Percentiles rank a stretch among this genome's conserved stretches.
Evolutionary conservation across 1,140 invertebrate genomes (phyloP).

Genomic region (Campodea augens): DNA sequence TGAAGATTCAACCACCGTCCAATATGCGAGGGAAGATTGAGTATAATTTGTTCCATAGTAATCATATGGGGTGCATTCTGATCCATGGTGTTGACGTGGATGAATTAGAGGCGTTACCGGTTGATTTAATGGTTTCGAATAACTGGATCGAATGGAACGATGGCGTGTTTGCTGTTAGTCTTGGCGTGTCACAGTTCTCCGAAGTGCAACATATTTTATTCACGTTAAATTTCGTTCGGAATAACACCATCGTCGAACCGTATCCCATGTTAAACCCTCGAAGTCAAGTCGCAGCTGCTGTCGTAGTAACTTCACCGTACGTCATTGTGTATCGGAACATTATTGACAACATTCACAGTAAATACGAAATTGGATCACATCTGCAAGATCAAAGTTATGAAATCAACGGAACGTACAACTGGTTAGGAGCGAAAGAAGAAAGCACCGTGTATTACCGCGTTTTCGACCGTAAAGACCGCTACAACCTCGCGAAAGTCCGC

Average conservation of each 20-base stretch:
- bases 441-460: constrained; percentile 55
- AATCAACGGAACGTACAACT: constrained; percentile 89
- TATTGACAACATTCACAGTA: constrained; percentile 72
- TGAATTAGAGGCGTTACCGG: constrained; percentile 41
- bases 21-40: constrained; percentile 61
- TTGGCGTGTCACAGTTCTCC: constrained; percentile 73
- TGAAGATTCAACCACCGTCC: constrained; percentile 64
- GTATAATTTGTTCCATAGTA: constrained; percentile 69
- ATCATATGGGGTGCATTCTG: constrained; percentile 61
- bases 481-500: constrained; percentile 69
- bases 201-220: constrained; percentile 60
- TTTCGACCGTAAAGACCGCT: constrained; percentile 78
- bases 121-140: constrained; percentile 54
- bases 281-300: constrained; percentile 69
- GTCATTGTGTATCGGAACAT: constrained; percentile 78
- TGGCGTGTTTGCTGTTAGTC: constrained; percentile 67
- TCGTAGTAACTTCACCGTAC: constrained; percentile 79
- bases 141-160: constrained; percentile 76
- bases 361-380: constrained; percentile 88
- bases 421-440: constrained; percentile 65
- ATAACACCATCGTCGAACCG: constrained; percentile 74
- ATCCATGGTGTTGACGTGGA: constrained; percentile 67
- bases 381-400: constrained; percentile 78
- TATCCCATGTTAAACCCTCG: constrained; percentile 63
- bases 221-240: constrained; percentile 67